These are phyloP conservation scores for Brenthis ino DNA, from an alignment of 2,888 invertebrate species.

Conservation along the genomic window DNA sequence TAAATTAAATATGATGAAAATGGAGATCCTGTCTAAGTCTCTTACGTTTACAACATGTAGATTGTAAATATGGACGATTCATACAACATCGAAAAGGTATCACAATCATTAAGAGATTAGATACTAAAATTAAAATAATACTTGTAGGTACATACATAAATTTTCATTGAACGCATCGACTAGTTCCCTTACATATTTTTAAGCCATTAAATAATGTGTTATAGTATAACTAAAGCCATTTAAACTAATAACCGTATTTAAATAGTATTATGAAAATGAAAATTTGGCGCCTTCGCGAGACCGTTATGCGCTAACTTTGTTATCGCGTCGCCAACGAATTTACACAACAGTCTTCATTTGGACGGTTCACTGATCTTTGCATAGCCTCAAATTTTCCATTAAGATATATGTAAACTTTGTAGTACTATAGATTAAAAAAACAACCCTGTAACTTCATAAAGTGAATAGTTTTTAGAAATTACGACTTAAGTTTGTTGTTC, in stretches of 20 bases:
- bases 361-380: slow-evolving; percentile 36
- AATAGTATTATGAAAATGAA: slow-evolving; percentile 11
- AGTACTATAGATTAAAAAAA: slow-evolving; percentile 4
- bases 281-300: slow-evolving; percentile 28
- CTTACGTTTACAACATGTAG: no score
- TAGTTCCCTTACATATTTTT: no score
- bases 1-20: no score
- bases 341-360: slow-evolving; percentile 34
- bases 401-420: slow-evolving; percentile 27
- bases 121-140: no score
- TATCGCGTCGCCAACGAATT: slow-evolving; percentile 38
- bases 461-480: not conserved
- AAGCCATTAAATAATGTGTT: no score
- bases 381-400: slow-evolving; percentile 24
- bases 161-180: no score
- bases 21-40: no score
- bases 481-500: not conserved
- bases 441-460: not conserved
- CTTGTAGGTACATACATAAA: no score
- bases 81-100: no score
- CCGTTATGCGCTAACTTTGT: slow-evolving; percentile 40
- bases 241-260: not conserved
- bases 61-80: no score
- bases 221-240: not conserved
- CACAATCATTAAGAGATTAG: no score